A percentile compares a stretch with the other conserved stretches of the same genome.
phyloP scores from a whole-genome alignment of 2,888 invertebrate genomes.

The Leucozona laternaria region DNA sequence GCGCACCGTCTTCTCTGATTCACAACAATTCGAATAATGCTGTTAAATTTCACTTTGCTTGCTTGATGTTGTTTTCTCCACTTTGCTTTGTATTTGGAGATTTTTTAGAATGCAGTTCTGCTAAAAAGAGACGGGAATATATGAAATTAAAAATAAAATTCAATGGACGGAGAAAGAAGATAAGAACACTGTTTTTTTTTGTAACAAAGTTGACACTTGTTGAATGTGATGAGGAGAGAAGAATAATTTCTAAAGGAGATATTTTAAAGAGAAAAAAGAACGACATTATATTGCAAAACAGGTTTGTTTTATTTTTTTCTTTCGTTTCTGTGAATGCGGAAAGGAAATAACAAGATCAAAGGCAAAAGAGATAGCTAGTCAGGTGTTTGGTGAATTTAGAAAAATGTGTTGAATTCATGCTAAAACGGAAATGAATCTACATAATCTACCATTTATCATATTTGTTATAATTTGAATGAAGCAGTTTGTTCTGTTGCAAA shows the following conservation, averaged over 20 bases:
- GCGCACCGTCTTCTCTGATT: conserved; percentile 44
- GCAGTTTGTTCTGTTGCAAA: background rate
- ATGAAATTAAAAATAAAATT: background rate
- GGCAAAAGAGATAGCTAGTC: background rate
- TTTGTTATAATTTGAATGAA: conserved; percentile 41
- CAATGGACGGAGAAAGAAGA: background rate
- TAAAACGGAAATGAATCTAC: background rate
- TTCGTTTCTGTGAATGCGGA: background rate
- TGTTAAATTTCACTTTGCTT: conserved; percentile 25
- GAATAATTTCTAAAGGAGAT: conserved; percentile 14
- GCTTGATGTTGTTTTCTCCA: conserved; percentile 34
- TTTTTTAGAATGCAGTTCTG: conserved; percentile 62
- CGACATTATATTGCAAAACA: background rate
- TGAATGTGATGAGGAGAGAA: conserved; percentile 61
- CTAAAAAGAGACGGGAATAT: conserved; percentile 13
- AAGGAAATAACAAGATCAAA: background rate
- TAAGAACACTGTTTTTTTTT: background rate
- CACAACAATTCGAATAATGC: conserved; percentile 71
- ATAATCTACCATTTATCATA: background rate
- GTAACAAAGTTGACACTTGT: conserved; percentile 62
- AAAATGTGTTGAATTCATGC: background rate
- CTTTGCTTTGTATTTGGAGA: background rate
- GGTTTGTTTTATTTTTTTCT: conserved; percentile 14
- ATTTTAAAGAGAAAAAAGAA: background rate
- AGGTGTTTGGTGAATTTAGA: background rate